Base-by-base conservation (phyloP, 2,888 invertebrate species). In the Lithosia quadra region DNA sequence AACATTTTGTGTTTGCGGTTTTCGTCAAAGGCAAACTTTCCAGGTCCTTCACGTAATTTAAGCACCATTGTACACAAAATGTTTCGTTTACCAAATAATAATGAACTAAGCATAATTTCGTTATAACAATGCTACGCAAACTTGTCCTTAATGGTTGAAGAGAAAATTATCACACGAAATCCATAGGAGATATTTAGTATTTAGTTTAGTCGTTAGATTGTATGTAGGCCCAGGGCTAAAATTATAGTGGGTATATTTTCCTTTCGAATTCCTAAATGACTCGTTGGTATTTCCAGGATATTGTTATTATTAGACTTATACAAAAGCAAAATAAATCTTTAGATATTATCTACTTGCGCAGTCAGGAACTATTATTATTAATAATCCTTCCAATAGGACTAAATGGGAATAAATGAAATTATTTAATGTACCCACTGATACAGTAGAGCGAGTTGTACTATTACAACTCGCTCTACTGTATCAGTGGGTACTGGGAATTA, bases 1-100 rank as follows among this genome's bases (percentile, higher is more conserved):
- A 70, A 73, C 73, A 73, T 56, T 18, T 80, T 80, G 79, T 75
- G 81, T 86, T 86, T 88, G 88, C 74, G 86, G 86, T 87, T 28
- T 2, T 82, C 83, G 83, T 86, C 86, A 86, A 86, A 87, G 83
- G 82, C 77, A 83, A 85, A 84, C 81, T 88, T 85, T 72, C 78
- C 79, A 67, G 65, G 74, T 78, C 83, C 78, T 79, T 78, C 76
- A 68, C 74, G 78, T 81, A 81, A 80, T 79, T 53, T 73, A 68
- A 64, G 71, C 66, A 61, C 60, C 53, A 64, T 68, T 62, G 65
- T 69, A 69, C 63, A 71, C 71, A 71, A 75, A 72, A 60, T 36
- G 65, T 77, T 63, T n/a, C 33, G 68, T 64, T 80, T 49, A 49
- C 55, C 58, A 68, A 69, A 61, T 62, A n/a, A 18, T 22, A 55